These are phyloP conservation scores for Empidonax traillii DNA, from an alignment of 2,113 vertebrate genomes.

Conservation along the genomic window DNA sequence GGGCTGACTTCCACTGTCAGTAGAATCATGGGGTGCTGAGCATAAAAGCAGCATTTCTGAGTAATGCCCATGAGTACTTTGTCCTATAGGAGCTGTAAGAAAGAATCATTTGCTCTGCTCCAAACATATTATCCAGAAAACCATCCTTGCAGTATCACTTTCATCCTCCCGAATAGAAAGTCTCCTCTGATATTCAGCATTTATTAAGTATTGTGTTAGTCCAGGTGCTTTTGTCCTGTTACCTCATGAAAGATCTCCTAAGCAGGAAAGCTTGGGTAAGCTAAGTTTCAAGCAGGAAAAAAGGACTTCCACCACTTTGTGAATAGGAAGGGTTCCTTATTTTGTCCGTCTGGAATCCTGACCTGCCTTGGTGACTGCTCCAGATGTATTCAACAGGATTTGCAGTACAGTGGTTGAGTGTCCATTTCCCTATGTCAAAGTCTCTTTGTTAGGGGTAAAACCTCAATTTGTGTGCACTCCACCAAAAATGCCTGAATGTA, in stretches of 20 bases:
- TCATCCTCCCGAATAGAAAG: background rate
- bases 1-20: background rate
- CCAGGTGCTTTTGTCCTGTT: background rate
- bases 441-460: background rate
- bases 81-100: background rate
- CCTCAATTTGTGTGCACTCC: background rate
- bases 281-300: background rate
- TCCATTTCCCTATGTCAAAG: background rate
- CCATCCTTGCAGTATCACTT: background rate
- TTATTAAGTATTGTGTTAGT: background rate
- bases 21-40: background rate
- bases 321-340: background rate
- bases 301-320: background rate
- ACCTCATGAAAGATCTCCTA: background rate
- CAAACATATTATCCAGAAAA: background rate
- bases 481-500: background rate
- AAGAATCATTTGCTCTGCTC: background rate
- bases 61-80: background rate
- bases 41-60: background rate
- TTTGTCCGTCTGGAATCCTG: background rate
- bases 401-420: background rate
- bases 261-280: background rate
- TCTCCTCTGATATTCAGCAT: background rate
- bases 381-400: background rate
- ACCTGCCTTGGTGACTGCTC: background rate